Base-by-base conservation (phyloP, 2,113 vertebrate species). In the Muscicapa adusta region DNA sequence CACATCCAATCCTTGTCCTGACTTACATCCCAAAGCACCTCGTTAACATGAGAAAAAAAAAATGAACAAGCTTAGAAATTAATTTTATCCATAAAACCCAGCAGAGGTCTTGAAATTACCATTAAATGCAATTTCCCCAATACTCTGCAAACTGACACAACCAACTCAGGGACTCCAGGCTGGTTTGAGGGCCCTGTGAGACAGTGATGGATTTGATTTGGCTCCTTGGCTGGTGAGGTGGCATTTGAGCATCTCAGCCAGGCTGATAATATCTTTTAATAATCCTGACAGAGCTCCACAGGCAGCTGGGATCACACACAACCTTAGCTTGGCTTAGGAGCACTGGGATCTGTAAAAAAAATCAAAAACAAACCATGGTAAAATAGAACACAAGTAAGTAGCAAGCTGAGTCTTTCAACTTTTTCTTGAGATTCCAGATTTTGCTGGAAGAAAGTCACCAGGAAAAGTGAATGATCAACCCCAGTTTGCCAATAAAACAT, bases 251-350 rank as follows among this genome's bases (percentile, higher is more conserved):
- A 45, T 70, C 60, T 48, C 66, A 93, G 34, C 47, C 34, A 18
- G 19, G 4, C 83, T 89, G 80, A 72, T 89, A 71, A 78, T 72
- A 80, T 56, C 80, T 89, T 93, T 83, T 94, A 90, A 95, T 96
- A 91, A 89, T 45, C 88, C 65, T 85, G 82, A 86, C 68, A 75
- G 66, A 95, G 74, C 54, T 94, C 56, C 80, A 58, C 6, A 13
- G 50, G 56, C 74, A 80, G 53, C 72, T 93, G 75, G 54, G 70
- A 80, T 94, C 82, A 75, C 63, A 31, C 45, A 45, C 71, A 62
- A 19, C 54, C 26, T 84, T 6, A 25, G 62, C 12, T 34, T 51
- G 48, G 89, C 56, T 48, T 12, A 33, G 54, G n/a, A 89, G 19
- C 53, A 36, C 2, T 28, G 72, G 29, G 66, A 88, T 43, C 29